These are phyloP conservation scores for Meiosimyza platycephala DNA, from an alignment of 2,888 invertebrate species.

Conservation along the genomic window DNA sequence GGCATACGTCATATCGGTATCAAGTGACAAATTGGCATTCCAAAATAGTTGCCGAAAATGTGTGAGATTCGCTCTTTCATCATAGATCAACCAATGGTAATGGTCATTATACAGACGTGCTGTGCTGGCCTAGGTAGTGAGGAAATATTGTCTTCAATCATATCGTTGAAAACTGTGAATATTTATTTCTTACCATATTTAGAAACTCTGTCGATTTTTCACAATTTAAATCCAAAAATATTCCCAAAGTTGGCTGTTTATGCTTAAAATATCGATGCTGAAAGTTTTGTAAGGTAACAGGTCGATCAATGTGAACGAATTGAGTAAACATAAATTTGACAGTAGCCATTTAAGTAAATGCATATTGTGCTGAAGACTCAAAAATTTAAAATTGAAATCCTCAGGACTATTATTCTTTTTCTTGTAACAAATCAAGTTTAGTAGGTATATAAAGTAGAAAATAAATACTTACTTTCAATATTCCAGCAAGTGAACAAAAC, in stretches of 20 bases:
- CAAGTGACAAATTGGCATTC: slow-evolving; percentile 56
- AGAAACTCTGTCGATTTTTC: slow-evolving; percentile 45
- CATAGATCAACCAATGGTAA: slow-evolving; percentile 60
- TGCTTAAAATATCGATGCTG: slow-evolving; percentile 49
- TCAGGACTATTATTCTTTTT: too few species aligned
- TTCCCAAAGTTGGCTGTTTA: slow-evolving; percentile 48
- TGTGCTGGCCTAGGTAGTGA: slow-evolving; percentile 51
- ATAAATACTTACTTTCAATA: slow-evolving; percentile 31
- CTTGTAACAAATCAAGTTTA: too few species aligned
- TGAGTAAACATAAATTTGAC: slow-evolving; percentile 48
- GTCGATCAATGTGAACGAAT: slow-evolving; percentile 45
- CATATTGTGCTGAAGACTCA: slow-evolving; percentile 44
- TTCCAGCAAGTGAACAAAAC: slow-evolving; percentile 56
- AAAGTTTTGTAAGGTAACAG: slow-evolving; percentile 38
- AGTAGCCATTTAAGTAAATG: slow-evolving; percentile 42
- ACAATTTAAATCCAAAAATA: slow-evolving; percentile 57
- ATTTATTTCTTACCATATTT: slow-evolving; percentile 41
- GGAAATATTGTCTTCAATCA: too few species aligned
- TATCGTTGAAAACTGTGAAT: neutral
- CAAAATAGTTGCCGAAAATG: slow-evolving; percentile 50
- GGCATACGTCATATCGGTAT: slow-evolving; percentile 59
- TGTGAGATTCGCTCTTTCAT: slow-evolving; percentile 33
- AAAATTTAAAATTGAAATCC: too few species aligned
- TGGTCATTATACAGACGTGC: slow-evolving; percentile 54
- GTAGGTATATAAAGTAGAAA: too few species aligned